Evolutionary conservation across 2,888 invertebrate genomes (phyloP).

Genomic region (Platynereis dumerilii): DNA sequence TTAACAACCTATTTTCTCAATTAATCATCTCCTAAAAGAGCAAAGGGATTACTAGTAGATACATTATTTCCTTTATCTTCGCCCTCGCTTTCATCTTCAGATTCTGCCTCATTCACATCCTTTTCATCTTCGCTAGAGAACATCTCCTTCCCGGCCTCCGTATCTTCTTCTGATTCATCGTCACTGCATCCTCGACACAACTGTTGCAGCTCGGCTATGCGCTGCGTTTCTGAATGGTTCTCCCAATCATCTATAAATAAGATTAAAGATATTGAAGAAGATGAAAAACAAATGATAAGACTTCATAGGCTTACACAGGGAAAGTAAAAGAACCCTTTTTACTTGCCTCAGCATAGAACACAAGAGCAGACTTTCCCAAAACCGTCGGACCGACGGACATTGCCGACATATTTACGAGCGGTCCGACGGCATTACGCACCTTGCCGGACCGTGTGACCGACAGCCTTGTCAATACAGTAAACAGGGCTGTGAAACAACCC

Average conservation of each 20-base stretch:
- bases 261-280: not conserved
- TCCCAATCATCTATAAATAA: slow-evolving; percentile 69
- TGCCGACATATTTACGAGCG: no score
- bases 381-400: no score
- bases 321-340: no score
- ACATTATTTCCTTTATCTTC: not conserved
- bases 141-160: not conserved
- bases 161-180: not conserved
- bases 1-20: no score
- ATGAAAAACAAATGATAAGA: no score
- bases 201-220: slow-evolving; percentile 70
- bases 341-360: no score
- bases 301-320: no score
- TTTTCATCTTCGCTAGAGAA: not conserved
- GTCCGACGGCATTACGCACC: no score
- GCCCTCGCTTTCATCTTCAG: not conserved
- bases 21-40: not conserved
- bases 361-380: no score
- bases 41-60: not conserved
- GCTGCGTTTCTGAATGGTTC: slow-evolving; percentile 66
- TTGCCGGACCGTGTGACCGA: no score
- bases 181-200: slow-evolving; percentile 23
- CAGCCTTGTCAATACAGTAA: no score
- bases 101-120: not conserved
- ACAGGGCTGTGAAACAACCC: no score